phyloP scores from a whole-genome alignment of 2,888 invertebrate species.

The Acutogordius australiensis region DNA sequence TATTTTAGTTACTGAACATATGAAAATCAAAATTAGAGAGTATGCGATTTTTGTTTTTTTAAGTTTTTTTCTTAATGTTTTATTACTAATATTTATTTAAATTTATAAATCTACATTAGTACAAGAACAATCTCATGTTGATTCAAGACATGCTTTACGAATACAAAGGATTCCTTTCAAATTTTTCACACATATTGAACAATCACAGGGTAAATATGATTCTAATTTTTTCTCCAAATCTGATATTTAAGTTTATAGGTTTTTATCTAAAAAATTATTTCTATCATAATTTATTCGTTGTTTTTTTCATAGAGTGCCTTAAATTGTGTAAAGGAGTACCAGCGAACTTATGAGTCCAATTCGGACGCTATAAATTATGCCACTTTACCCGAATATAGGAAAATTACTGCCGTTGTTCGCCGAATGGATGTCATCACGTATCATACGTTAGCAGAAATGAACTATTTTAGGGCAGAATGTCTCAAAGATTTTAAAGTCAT shows the following conservation, averaged over 20 bases:
- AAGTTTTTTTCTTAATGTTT: no score
- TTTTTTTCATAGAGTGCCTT: constrained; percentile 1
- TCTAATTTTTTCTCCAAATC: no score
- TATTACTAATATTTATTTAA: no score
- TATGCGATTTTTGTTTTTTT: no score
- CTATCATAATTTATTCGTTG: neutral
- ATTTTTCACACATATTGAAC: neutral
- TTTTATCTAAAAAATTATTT: neutral
- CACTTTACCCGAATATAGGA: no score
- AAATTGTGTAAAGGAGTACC: neutral
- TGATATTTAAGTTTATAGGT: neutral
- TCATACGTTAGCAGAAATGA: neutral
- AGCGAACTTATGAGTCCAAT: neutral
- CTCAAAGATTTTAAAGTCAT: constrained; percentile 3
- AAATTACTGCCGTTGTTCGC: no score
- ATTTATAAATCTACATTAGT: no score
- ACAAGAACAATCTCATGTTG: neutral
- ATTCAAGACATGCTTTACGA: constrained; percentile 7
- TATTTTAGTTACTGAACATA: no score
- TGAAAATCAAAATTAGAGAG: no score
- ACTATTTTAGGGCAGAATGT: neutral
- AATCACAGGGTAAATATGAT: neutral
- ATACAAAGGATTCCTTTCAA: neutral
- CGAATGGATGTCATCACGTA: constrained; percentile 2
- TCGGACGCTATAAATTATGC: no score